phyloP scores from a whole-genome alignment of 2,888 invertebrate genomes.

The Phaonia tiefii region DNA sequence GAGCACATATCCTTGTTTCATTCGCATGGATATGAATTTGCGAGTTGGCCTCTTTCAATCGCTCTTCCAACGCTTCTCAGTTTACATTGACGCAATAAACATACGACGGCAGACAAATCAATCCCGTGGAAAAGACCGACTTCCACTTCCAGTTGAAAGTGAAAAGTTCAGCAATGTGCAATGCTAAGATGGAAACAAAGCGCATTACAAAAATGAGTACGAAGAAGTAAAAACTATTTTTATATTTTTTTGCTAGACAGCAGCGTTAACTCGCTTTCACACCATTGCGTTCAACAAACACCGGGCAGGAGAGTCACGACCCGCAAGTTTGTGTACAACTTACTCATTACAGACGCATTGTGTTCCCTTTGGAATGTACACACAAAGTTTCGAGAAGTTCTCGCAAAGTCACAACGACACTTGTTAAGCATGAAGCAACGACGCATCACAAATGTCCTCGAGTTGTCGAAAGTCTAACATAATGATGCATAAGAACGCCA shows the following conservation, averaged over 20 bases:
- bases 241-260: constrained; percentile 51
- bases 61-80: background rate
- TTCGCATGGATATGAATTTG: background rate
- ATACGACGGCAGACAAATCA: background rate
- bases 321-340: constrained; percentile 19
- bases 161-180: constrained; percentile 73
- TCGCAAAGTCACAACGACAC: background rate
- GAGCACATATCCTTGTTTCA: background rate
- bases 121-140: constrained; percentile 47
- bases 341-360: constrained; percentile 22
- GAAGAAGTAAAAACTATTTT: constrained; percentile 28
- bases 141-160: constrained; percentile 71
- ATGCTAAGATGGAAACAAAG: constrained; percentile 66
- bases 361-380: background rate
- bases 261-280: constrained; percentile 12
- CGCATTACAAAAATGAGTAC: constrained; percentile 44
- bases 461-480: background rate
- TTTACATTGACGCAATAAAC: background rate
- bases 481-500: no score
- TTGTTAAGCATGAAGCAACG: constrained; percentile 5
- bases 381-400: background rate
- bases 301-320: background rate
- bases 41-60: background rate
- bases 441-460: background rate
- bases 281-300: background rate